Percentiles rank a stretch among this genome's conserved stretches.
These are phyloP conservation scores for Pterobdella sp. DNA, from an alignment of 2,888 invertebrate species.

Conservation along the genomic window DNA sequence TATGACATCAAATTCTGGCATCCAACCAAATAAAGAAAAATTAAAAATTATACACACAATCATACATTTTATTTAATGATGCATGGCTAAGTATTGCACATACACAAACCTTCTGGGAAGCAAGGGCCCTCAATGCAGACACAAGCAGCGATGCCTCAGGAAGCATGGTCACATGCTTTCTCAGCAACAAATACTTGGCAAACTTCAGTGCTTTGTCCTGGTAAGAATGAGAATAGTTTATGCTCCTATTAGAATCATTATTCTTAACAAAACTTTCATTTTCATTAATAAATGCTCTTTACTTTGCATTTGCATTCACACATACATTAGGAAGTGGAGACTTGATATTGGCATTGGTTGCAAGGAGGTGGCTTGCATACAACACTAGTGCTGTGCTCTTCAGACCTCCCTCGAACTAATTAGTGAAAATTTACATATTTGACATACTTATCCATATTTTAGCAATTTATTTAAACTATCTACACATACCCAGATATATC, in stretches of 20 bases:
- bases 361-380: slow-evolving; percentile 60
- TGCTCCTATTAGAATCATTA: not conserved
- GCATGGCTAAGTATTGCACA: not conserved
- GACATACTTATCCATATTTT: not conserved
- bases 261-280: not conserved
- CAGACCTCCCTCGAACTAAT: slow-evolving; percentile 71
- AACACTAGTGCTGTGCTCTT: slow-evolving; percentile 56
- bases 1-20: too few species aligned
- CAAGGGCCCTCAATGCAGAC: slow-evolving; percentile 66
- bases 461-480: not conserved
- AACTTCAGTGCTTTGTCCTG: slow-evolving; percentile 75
- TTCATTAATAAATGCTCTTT: not conserved
- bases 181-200: slow-evolving; percentile 76
- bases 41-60: not conserved
- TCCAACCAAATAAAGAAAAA: not conserved
- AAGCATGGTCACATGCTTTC: slow-evolving; percentile 77
- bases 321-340: slow-evolving; percentile 60
- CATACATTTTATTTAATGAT: not conserved
- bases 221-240: slow-evolving; percentile 29
- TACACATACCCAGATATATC: too few species aligned
- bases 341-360: slow-evolving; percentile 60
- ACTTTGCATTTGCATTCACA: not conserved
- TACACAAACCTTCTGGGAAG: slow-evolving; percentile 61
- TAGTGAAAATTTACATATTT: slow-evolving; percentile 25
- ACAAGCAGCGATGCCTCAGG: slow-evolving; percentile 74